Evolutionary conservation across 2,888 invertebrate species (phyloP), one percentile per base, ranked within the genome.

Genomic region (Caenorhabditis panamensis): DNA sequence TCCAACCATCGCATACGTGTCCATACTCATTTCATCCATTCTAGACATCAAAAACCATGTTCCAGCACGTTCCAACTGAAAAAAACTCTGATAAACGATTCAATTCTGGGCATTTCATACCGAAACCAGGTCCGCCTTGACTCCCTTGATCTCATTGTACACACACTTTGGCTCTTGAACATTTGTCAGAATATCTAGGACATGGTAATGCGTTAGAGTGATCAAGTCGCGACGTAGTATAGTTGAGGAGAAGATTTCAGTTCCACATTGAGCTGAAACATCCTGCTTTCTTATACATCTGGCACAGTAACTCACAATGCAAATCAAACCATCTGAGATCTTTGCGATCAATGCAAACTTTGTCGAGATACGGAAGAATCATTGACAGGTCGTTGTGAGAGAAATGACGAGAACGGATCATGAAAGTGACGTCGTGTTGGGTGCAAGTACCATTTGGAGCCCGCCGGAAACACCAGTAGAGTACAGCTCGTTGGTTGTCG

Each of bases 251-350:
- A 80, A 82, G 44, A 87, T 79, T 58, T 84, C 84, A 11, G 75
- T 68, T 11, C 87, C 87, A 66, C 87, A 87, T 49, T 77, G 80
- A 9, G 87, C 86, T 86, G 67, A 37, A 83, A 73, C n/a, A 44
- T n/a, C 6, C 5, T 18, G 20, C 26, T 36, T 37, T 26, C 8
- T 16, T 20, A 1, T 9, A 13, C 1, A n/a, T 5, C 44, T 13
- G 6, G 22, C 18, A 2, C 18, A 9, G 28, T 37, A 49, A 44
- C 82, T 72, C 36, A 85, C 86, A 86, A 63, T 87, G 86, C 22
- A 87, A 67, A 75, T 87, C 87, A 67, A 86, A 86, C 87, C 87
- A 87, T 66, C 87, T 53, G 31, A 87, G 71, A 36, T 79, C 66
- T 13, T 84, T 79, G 41, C 77, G 64, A 18, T 81, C 77, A 31